phyloP scores from a whole-genome alignment of 2,797 vertebrate genomes.

The Gastrophryne carolinensis region DNA sequence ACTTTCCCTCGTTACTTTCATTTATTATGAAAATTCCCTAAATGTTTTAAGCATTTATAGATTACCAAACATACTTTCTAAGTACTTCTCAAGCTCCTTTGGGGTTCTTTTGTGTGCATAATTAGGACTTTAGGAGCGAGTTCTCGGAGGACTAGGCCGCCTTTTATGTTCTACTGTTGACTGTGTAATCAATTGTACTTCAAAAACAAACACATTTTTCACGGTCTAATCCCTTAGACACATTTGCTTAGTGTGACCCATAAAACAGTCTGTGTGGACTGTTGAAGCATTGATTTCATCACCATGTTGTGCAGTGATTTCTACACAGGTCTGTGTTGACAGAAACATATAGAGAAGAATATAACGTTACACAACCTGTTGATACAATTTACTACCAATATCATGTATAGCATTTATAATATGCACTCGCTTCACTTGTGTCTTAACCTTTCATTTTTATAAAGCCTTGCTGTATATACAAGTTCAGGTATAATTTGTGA shows the following conservation, averaged over 20 bases:
- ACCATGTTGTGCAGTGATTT: slow-evolving; percentile 15
- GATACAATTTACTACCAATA: neutral
- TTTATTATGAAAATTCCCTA: neutral
- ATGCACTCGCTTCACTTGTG: neutral
- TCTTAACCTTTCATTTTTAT: too few relatives aligned
- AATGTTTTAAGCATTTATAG: slow-evolving; percentile 3
- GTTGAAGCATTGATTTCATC: slow-evolving; percentile 30
- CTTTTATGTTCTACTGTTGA: slow-evolving; percentile 50
- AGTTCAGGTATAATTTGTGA: too few relatives aligned
- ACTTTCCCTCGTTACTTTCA: slow-evolving; percentile 7
- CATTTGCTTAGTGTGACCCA: slow-evolving; percentile 50
- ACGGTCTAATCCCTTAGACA: slow-evolving; percentile 47
- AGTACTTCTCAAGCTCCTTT: neutral
- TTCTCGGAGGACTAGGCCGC: slow-evolving; percentile 35
- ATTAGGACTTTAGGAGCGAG: slow-evolving; percentile 36
- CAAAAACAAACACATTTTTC: slow-evolving; percentile 53
- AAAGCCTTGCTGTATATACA: too few relatives aligned
- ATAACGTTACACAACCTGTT: neutral
- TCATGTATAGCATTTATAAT: neutral
- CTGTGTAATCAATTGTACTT: slow-evolving; percentile 51
- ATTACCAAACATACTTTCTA: neutral
- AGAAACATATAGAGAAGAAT: neutral
- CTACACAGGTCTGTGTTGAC: neutral
- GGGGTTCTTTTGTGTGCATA: slow-evolving; percentile 32
- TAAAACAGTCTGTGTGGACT: slow-evolving; percentile 37